Evolutionary conservation across 2,797 vertebrate genomes (phyloP).

Genomic region (Melopsittacus undulatus): DNA sequence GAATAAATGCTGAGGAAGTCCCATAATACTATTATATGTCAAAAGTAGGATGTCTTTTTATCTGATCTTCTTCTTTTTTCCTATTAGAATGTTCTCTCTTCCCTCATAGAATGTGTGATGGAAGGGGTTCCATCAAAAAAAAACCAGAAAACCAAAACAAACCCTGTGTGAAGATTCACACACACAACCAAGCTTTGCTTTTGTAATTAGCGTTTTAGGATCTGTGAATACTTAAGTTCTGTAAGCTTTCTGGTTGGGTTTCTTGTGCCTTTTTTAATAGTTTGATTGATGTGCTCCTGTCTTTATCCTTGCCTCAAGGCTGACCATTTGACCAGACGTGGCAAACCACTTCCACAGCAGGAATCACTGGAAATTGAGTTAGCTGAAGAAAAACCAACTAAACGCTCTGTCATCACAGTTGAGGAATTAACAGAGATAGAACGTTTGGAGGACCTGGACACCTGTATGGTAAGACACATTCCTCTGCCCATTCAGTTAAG

Average conservation of each 20-base stretch:
- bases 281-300: background rate
- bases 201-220: background rate
- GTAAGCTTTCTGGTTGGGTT: background rate
- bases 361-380: slow-evolving; percentile 87
- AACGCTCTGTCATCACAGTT: slow-evolving; percentile 75
- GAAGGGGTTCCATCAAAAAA: background rate
- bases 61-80: background rate
- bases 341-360: slow-evolving; percentile 84
- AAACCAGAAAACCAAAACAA: background rate
- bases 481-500: background rate
- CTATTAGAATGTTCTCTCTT: background rate
- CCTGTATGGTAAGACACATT: slow-evolving; percentile 88
- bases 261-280: background rate
- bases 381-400: slow-evolving; percentile 85
- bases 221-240: background rate
- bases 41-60: background rate
- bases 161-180: background rate
- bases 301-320: slow-evolving; percentile 75
- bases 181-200: background rate
- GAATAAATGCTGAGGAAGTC: background rate
- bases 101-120: background rate
- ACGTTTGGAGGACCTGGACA: slow-evolving; percentile 91
- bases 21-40: background rate
- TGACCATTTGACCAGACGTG: slow-evolving; percentile 88
- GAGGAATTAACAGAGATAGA: slow-evolving; percentile 90